phyloP scores from a whole-genome alignment of 1,140 invertebrate species.

The Hylaeus anthracinus region DNA sequence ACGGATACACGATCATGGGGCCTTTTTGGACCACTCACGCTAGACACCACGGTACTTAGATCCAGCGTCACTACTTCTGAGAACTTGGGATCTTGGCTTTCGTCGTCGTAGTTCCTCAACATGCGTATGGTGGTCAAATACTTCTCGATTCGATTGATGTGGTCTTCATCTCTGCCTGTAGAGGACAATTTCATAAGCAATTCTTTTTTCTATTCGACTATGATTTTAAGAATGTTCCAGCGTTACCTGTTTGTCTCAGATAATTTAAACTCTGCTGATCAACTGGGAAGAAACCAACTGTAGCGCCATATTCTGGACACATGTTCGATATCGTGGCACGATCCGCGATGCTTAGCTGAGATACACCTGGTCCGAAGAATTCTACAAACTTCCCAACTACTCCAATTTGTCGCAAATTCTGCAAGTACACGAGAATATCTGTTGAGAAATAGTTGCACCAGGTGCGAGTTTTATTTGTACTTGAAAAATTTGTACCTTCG shows the following conservation, averaged over 20 bases:
- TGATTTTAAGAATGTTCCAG: slow-evolving; percentile 7
- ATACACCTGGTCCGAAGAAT: slow-evolving; percentile 97
- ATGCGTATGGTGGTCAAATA: slow-evolving; percentile 92
- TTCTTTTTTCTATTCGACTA: not conserved
- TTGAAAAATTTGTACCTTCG: slow-evolving; percentile 86
- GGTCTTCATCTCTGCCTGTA: slow-evolving; percentile 90
- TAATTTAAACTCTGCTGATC: slow-evolving; percentile 93
- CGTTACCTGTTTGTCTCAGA: slow-evolving; percentile 92
- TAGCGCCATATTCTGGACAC: slow-evolving; percentile 99
- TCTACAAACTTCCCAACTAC: slow-evolving; percentile 99
- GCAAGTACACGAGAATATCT: slow-evolving; percentile 59
- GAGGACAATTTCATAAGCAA: slow-evolving; percentile 35
- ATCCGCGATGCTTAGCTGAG: slow-evolving; percentile 95
- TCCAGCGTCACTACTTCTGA: slow-evolving; percentile 94
- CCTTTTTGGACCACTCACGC: slow-evolving; percentile 97
- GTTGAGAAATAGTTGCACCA: not conserved
- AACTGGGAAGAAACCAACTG: slow-evolving; percentile 97
- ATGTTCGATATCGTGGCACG: slow-evolving; percentile 97
- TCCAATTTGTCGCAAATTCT: slow-evolving; percentile 95
- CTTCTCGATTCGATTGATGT: slow-evolving; percentile 91
- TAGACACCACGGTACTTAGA: slow-evolving; percentile 93
- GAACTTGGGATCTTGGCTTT: slow-evolving; percentile 91
- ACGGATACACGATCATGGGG: slow-evolving; percentile 98
- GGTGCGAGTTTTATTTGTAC: too few species aligned
- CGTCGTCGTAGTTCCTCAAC: slow-evolving; percentile 91